Base-by-base conservation (phyloP, 2,888 invertebrate genomes). In the Scaptomyza cyrtandrae region DNA sequence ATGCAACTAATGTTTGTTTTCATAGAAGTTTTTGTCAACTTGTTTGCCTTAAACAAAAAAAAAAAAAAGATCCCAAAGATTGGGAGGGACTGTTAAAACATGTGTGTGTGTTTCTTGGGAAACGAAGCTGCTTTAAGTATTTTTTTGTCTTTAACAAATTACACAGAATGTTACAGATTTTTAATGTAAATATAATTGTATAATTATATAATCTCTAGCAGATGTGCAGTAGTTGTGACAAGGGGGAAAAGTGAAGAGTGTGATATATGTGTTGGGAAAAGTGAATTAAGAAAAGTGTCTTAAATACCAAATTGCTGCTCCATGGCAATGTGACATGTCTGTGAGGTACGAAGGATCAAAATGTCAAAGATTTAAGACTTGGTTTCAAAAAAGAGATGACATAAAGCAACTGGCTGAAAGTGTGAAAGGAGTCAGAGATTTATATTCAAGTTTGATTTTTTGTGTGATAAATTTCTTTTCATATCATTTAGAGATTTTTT, bases 121-220 rank as follows among this genome's bases (percentile, higher is more conserved):
- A 77, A 41, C 46, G 39, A 65, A 31, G 33, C 35, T 31, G 58
- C 46, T 46, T 53, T 57, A 29, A 29, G 48, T 63, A n/a, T 50
- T 27, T 61, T 61, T 39, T 49, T 41, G 55, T 76, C 55, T 54
- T 61, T 49, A 68, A 77, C 69, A 86, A 82, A 76, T 82, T 79
- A 79, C 69, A 79, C 63, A 41, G 45, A 86, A 67, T 71, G 68
- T 72, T 71, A 86, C 83, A 88, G 83, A 88, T 83, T 84, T 86
- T 86, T 88, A 88, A 84, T 84, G 86, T 86, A 77, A 75, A 86
- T 80, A 86, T 88, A 88, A 88, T 88, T 84, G 78, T 86, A 78
- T 84, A 88, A 88, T 88, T 88, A 71, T 75, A 80, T 85, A 85
- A 85, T 86, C 84, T 57, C 55, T 19, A 62, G 71, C 87, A 88